These are phyloP conservation scores for Sceloporus undulatus DNA, from an alignment of 2,113 vertebrate species.

Conservation along the genomic window DNA sequence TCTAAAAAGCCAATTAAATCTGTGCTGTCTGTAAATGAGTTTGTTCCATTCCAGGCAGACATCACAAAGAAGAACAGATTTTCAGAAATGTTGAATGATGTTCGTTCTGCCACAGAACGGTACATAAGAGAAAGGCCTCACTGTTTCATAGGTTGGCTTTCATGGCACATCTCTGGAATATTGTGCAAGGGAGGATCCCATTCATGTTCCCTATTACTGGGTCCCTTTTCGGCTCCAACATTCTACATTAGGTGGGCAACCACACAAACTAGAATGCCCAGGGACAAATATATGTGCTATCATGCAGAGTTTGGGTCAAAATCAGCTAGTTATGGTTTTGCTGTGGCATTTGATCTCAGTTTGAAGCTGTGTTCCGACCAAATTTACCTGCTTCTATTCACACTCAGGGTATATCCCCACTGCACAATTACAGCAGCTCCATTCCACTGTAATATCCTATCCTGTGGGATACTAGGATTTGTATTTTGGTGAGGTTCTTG, in stretches of 20 bases:
- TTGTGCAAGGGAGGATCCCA: not conserved
- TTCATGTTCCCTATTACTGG: not conserved
- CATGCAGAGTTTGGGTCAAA: not conserved
- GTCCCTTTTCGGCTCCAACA: not conserved
- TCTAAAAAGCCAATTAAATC: not conserved
- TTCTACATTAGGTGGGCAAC: not conserved
- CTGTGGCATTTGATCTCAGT: not conserved
- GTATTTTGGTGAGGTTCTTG: no score
- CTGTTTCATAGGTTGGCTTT: not conserved
- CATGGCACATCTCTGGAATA: not conserved
- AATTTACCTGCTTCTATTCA: no score
- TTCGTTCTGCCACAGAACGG: not conserved
- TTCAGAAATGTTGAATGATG: not conserved
- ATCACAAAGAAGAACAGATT: not conserved
- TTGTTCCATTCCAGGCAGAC: not conserved
- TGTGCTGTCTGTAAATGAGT: not conserved
- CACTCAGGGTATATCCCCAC: no score
- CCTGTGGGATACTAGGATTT: no score
- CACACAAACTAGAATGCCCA: not conserved
- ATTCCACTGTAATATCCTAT: no score
- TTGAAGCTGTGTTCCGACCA: not conserved
- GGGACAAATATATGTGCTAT: not conserved
- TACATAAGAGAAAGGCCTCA: not conserved
- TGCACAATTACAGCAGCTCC: no score
- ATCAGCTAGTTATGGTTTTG: not conserved